Evolutionary conservation across 2,113 vertebrate species (phyloP).

Genomic region (Upupa epops): DNA sequence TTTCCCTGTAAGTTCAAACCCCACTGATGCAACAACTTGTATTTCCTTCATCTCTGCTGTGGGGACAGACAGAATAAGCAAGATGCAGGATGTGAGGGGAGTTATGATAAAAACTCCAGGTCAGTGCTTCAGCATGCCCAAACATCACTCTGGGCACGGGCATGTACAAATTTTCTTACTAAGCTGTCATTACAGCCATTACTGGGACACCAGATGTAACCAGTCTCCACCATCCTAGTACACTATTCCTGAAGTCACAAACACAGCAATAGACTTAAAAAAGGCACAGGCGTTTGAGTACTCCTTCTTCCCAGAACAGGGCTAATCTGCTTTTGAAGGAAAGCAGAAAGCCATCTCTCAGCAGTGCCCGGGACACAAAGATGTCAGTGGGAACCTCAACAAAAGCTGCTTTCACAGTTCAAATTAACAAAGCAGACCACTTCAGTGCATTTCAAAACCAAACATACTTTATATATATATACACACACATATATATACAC

Average conservation of each 20-base stretch:
- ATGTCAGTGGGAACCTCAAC: neutral
- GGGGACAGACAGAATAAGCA: neutral
- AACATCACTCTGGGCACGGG: neutral
- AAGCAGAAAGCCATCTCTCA: neutral
- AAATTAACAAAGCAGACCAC: neutral
- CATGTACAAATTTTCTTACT: neutral
- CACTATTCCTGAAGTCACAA: neutral
- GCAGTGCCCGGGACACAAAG: neutral
- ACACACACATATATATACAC: too few relatives aligned
- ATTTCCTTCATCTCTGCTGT: neutral
- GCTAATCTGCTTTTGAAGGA: neutral
- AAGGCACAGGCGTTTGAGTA: neutral
- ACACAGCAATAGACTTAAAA: neutral
- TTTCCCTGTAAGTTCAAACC: neutral
- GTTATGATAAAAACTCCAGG: neutral
- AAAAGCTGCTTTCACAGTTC: neutral
- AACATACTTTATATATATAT: neutral
- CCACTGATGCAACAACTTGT: neutral
- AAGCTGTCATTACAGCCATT: neutral
- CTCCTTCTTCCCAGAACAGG: neutral
- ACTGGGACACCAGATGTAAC: neutral
- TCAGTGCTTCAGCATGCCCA: rapidly evolving
- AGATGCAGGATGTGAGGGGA: neutral
- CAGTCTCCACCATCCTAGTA: neutral
- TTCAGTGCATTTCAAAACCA: neutral